Evolutionary conservation across 2,888 invertebrate species (phyloP).

Genomic region (Cosmia trapezina): DNA sequence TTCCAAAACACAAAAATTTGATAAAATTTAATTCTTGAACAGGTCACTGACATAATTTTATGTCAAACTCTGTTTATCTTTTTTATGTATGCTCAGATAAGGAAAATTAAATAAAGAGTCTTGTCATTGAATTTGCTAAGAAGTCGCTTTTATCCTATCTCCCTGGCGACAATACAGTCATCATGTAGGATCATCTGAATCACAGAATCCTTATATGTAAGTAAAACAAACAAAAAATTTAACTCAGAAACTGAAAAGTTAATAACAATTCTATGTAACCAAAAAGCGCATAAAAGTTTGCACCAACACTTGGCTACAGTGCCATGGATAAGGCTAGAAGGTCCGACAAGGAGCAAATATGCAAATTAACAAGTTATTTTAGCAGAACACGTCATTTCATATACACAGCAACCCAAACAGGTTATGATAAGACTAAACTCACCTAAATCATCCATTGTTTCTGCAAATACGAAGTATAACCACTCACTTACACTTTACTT

Average conservation of each 20-base stretch:
- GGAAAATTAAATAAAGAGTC: conserved; percentile 51
- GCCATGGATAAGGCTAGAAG: conserved; percentile 45
- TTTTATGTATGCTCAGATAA: conserved; percentile 44
- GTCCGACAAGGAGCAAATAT: conserved; percentile 59
- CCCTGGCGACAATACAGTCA: conserved; percentile 1
- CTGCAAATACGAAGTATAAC: conserved; percentile 52
- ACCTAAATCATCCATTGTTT: conserved; percentile 88
- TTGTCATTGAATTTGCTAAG: conserved; percentile 17
- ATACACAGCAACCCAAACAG: conserved; percentile 81
- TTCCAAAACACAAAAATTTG: conserved; percentile 10
- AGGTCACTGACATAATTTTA: conserved; percentile 61
- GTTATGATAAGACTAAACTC: conserved; percentile 87
- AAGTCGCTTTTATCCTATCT: background rate
- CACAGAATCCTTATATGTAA: conserved; percentile 22
- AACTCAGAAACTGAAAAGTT: conserved; percentile 20
- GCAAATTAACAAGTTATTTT: conserved; percentile 75
- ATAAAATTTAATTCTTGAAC: conserved; percentile 16
- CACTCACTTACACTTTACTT: conserved; percentile 57
- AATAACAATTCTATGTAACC: conserved; percentile 2
- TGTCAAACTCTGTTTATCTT: conserved; percentile 56
- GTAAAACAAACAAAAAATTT: conserved; percentile 42
- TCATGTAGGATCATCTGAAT: conserved; percentile 17
- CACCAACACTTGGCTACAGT: conserved; percentile 18
- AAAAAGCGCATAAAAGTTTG: conserved; percentile 7
- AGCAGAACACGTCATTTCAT: conserved; percentile 84